Conservation (phyloP, 2,888 invertebrate genomes). For the Osedax fenrisi region DNA sequence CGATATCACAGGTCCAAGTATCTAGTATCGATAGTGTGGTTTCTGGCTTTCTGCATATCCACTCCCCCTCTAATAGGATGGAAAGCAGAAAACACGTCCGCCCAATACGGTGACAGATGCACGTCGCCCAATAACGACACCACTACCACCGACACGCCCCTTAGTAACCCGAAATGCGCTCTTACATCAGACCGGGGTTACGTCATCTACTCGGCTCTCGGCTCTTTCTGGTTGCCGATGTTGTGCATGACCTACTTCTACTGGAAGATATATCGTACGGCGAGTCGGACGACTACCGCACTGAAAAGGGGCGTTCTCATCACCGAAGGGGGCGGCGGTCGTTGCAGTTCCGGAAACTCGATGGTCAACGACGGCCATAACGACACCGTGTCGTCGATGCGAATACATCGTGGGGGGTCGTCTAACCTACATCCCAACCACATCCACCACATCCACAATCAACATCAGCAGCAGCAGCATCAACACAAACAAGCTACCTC, state of each 20-base stretch:
- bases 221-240: slow-evolving; percentile 96
- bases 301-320: slow-evolving; percentile 43
- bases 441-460: background rate
- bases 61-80: slow-evolving; percentile 88
- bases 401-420: background rate
- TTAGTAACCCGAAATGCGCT: slow-evolving; percentile 35
- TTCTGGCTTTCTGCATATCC: slow-evolving; percentile 85
- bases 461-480: background rate
- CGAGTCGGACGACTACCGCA: slow-evolving; percentile 52
- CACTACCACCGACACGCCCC: background rate
- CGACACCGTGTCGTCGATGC: background rate
- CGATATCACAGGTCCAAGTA: slow-evolving; percentile 47
- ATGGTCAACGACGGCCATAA: background rate
- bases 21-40: slow-evolving; percentile 82
- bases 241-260: slow-evolving; percentile 95
- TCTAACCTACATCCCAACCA: background rate
- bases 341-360: slow-evolving; percentile 69
- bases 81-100: slow-evolving; percentile 54
- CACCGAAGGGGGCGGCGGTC: slow-evolving; percentile 56
- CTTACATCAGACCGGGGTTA: slow-evolving; percentile 60
- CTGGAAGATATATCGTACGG: slow-evolving; percentile 87
- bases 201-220: slow-evolving; percentile 87
- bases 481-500: background rate
- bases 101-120: background rate
- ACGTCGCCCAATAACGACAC: background rate